Evolutionary conservation across 2,888 invertebrate genomes (phyloP).

Genomic region (Mellilla xanthometata): DNA sequence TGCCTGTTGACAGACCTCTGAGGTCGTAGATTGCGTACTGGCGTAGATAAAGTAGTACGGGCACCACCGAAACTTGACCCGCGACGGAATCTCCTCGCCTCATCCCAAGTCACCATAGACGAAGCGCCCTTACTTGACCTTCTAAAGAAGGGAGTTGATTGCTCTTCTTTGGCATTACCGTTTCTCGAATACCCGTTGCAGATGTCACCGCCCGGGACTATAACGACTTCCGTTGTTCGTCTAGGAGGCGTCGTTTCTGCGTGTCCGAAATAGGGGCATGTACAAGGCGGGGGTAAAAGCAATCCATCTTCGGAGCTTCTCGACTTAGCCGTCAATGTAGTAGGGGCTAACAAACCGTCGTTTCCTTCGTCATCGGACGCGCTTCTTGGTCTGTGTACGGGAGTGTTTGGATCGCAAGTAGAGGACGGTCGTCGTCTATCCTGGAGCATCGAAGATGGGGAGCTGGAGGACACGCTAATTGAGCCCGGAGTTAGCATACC

Average conservation of each 20-base stretch:
- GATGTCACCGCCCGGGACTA: constrained; percentile 79
- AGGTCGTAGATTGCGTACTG: constrained; percentile 61
- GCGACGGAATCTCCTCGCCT: constrained; percentile 83
- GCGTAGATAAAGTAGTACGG: constrained; percentile 83
- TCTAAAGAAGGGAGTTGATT: constrained; percentile 73
- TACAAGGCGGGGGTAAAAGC: constrained; percentile 88
- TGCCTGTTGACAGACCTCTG: constrained; percentile 62
- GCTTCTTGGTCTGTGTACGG: constrained; percentile 65
- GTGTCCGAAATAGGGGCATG: constrained; percentile 90
- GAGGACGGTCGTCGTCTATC: constrained; percentile 67
- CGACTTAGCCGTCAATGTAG: constrained; percentile 64
- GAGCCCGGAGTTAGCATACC: constrained; percentile 75
- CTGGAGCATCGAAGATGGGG: constrained; percentile 74
- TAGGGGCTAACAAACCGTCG: constrained; percentile 65
- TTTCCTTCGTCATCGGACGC: constrained; percentile 72
- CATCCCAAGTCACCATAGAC: constrained; percentile 91
- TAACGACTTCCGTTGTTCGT: constrained; percentile 74
- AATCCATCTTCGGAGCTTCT: constrained; percentile 76
- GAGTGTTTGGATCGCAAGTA: constrained; percentile 58
- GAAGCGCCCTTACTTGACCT: constrained; percentile 85
- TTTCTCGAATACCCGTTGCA: constrained; percentile 66
- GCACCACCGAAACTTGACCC: constrained; percentile 89
- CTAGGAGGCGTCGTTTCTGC: constrained; percentile 83
- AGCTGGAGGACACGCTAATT: constrained; percentile 71
- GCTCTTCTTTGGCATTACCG: constrained; percentile 63